Evolutionary conservation across 2,888 invertebrate species (phyloP).

Genomic region (Synergus itoensis): DNA sequence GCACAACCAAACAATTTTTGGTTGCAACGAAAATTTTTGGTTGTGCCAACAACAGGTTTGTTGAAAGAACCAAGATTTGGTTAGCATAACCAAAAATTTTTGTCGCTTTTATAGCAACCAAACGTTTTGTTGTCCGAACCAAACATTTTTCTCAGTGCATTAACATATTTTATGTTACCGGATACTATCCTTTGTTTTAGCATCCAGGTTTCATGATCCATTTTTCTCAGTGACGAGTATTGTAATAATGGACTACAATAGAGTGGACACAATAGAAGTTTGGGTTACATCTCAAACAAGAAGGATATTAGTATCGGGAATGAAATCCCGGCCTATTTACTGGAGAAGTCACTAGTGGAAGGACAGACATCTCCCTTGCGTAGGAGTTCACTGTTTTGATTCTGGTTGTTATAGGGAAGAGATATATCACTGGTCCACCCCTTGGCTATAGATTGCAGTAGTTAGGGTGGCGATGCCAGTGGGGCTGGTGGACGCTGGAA

Average conservation of each 20-base stretch:
- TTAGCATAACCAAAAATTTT: too few species aligned
- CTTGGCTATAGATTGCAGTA: conserved; percentile 67
- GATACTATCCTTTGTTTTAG: too few species aligned
- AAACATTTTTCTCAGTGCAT: too few species aligned
- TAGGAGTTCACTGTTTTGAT: conserved; percentile 70
- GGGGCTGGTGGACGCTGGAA: conserved; percentile 66
- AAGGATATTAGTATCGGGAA: conserved; percentile 22
- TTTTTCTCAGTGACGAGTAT: too few species aligned
- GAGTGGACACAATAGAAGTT: background rate
- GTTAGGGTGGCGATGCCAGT: conserved; percentile 66
- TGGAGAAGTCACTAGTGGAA: conserved; percentile 56
- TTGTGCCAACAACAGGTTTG: too few species aligned
- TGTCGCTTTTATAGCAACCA: too few species aligned
- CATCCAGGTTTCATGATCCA: too few species aligned
- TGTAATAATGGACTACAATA: conserved; percentile 1
- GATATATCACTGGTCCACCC: conserved; percentile 72
- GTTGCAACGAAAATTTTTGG: too few species aligned
- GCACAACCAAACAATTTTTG: too few species aligned
- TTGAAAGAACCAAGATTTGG: too few species aligned
- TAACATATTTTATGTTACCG: too few species aligned
- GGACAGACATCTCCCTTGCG: conserved; percentile 62
- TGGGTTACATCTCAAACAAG: conserved; percentile 14
- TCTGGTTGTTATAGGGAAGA: conserved; percentile 74
- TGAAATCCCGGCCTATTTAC: conserved; percentile 12
- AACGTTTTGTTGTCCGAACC: too few species aligned